Evolutionary conservation across 2,888 invertebrate genomes (phyloP), one percentile per base, ranked within the genome.

Genomic region (Apomyelois bistriatella): DNA sequence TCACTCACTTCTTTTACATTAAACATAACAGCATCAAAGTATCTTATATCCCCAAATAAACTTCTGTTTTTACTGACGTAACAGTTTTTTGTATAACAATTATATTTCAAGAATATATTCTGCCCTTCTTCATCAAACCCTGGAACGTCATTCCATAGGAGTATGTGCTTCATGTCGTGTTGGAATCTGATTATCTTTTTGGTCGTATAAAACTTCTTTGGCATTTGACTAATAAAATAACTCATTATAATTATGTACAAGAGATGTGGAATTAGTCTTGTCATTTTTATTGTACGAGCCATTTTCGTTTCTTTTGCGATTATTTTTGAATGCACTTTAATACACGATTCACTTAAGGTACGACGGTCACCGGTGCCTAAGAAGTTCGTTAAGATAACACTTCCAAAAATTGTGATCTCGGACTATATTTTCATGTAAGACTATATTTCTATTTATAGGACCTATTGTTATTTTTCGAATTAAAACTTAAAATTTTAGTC

Each of bases 21-120:
- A 42, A 88, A 89, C 7, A 89, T 58, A 1, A 89, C 65, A 0
- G 74, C 82, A 57, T 89, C 89, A 32, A 82, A 89, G 53, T 83
- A 77, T 28, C 82, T 70, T 0, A 76, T 3, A 56, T 82, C 79
- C 0, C 64, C 58, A 1, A 80, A 74, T 1, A 81, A 58, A n/a
- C 58, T 74, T 56, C 66, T 72, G 36, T 89, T 81, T 13, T 54
- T 68, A 0, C 84, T 85, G 0, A 88, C 61, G 60, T 78, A 86
- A 56, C 89, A 88, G 57, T 86, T 89, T 0, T 65, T 58, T 16
- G 62, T 46, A 1, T 53, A 37, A 55, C 88, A 89, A 1, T 68
- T 69, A 12, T 65, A 58, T 0, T 63, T 58, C 1, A 76, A 53
- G 38, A 88, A 76, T 48, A 72, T 59, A 6, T 40, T 60, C 53